Conservation (phyloP, 1,140 invertebrate genomes). For the Drosophila kikkawai region DNA sequence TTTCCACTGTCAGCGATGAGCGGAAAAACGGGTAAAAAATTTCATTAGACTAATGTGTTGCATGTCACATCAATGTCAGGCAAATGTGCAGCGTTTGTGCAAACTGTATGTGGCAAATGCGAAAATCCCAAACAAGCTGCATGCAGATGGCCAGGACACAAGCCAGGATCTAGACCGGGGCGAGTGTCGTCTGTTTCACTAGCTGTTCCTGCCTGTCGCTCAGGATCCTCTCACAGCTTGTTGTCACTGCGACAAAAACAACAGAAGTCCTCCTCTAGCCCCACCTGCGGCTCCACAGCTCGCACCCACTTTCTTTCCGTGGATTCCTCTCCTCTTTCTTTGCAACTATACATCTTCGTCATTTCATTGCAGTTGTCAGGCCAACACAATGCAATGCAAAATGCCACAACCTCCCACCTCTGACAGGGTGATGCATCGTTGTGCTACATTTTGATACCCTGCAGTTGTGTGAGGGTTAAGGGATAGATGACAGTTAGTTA, state of each 20-base stretch:
- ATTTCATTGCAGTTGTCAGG: slow-evolving; percentile 75
- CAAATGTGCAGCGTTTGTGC: slow-evolving; percentile 43
- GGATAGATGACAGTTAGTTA: neutral
- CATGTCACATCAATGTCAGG: slow-evolving; percentile 75
- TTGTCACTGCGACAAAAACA: slow-evolving; percentile 62
- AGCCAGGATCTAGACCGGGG: slow-evolving; percentile 36
- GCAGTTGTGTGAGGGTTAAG: neutral
- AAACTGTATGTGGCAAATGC: slow-evolving; percentile 62
- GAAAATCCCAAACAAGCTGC: slow-evolving; percentile 75
- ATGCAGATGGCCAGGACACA: slow-evolving; percentile 61
- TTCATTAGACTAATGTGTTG: slow-evolving; percentile 81
- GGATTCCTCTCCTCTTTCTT: slow-evolving; percentile 8
- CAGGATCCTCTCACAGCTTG: slow-evolving; percentile 48
- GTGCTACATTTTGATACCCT: slow-evolving; percentile 40
- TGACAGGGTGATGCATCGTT: slow-evolving; percentile 55
- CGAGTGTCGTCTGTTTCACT: slow-evolving; percentile 33
- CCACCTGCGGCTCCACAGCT: slow-evolving; percentile 17
- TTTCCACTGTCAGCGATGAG: slow-evolving; percentile 4
- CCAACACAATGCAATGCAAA: slow-evolving; percentile 64
- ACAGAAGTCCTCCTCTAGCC: slow-evolving; percentile 8
- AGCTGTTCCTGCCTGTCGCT: slow-evolving; percentile 49
- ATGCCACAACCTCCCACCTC: slow-evolving; percentile 45
- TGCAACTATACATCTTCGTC: slow-evolving; percentile 72
- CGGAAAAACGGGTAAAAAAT: slow-evolving; percentile 34
- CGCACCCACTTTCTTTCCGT: slow-evolving; percentile 23